Percentiles rank a stretch among this genome's conserved stretches.
These are phyloP conservation scores for Phenganax stokvisi DNA, from an alignment of 92 coral and sea anemone genomes.

Conservation along the genomic window DNA sequence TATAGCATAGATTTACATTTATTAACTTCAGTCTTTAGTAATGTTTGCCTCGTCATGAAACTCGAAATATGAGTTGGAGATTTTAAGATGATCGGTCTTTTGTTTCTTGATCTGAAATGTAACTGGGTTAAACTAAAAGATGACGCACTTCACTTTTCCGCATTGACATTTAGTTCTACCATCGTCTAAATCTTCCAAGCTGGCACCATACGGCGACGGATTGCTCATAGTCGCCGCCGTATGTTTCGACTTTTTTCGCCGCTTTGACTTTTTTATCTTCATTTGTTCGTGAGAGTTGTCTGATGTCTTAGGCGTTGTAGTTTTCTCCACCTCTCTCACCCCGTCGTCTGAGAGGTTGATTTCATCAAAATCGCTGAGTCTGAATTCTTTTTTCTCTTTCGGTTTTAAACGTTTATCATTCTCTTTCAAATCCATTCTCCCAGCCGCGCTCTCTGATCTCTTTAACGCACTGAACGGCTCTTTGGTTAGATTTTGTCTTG, in stretches of 20 bases:
- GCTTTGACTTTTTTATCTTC: constrained; percentile 17
- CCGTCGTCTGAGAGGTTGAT: constrained; percentile 19
- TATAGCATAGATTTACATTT: too few relatives aligned
- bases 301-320: not conserved
- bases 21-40: too few relatives aligned
- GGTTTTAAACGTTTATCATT: constrained; percentile 5
- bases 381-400: constrained; percentile 8
- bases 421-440: constrained; percentile 26
- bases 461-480: constrained; percentile 19
- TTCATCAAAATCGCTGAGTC: constrained; percentile 36
- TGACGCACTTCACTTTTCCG: constrained; percentile 10
- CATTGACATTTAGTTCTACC: constrained; percentile 35
- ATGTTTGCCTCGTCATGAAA: too few relatives aligned
- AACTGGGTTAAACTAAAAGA: not conserved
- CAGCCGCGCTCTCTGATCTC: constrained; percentile 32
- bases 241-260: constrained; percentile 30
- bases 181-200: constrained; percentile 31
- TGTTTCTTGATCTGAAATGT: too few relatives aligned
- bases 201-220: constrained; percentile 12
- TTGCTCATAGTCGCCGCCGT: constrained; percentile 28
- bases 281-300: not conserved
- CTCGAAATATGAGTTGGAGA: too few relatives aligned
- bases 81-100: too few relatives aligned
- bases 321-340: not conserved
- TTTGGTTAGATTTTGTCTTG: constrained; percentile 32